These are phyloP conservation scores for Rapana venosa DNA, from an alignment of 2,888 invertebrate genomes.

Conservation along the genomic window DNA sequence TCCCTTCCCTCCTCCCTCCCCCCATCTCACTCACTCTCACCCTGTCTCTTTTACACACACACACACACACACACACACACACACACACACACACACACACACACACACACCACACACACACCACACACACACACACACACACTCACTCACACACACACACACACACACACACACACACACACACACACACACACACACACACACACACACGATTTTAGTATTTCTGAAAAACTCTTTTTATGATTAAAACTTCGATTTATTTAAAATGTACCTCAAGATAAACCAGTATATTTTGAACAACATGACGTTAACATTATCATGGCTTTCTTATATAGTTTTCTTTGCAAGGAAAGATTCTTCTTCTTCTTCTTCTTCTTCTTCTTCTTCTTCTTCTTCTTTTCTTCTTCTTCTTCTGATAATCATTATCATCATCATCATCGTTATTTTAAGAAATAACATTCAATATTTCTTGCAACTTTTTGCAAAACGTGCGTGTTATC, in stretches of 20 bases:
- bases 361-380: no score
- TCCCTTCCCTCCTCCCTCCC: no score
- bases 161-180: background rate
- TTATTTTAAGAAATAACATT: no score
- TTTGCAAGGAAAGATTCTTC: no score
- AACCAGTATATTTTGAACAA: background rate
- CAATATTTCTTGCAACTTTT: no score
- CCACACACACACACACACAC: background rate
- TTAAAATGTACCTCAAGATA: background rate
- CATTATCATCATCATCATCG: no score
- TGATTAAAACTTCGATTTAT: no score
- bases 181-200: constrained; percentile 4
- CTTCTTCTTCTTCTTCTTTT: no score
- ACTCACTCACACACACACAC: background rate
- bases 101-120: background rate
- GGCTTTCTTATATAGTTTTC: background rate
- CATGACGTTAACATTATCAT: background rate
- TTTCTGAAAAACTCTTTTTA: no score
- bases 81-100: background rate
- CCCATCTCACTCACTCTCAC: no score
- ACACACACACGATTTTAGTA: background rate
- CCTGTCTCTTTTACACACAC: background rate
- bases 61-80: constrained; percentile 18
- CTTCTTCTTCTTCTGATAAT: no score
- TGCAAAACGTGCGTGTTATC: no score